Evolutionary conservation across 2,113 vertebrate genomes (phyloP), one percentile per base, ranked within the genome.

Genomic region (Dicaeum eximium): DNA sequence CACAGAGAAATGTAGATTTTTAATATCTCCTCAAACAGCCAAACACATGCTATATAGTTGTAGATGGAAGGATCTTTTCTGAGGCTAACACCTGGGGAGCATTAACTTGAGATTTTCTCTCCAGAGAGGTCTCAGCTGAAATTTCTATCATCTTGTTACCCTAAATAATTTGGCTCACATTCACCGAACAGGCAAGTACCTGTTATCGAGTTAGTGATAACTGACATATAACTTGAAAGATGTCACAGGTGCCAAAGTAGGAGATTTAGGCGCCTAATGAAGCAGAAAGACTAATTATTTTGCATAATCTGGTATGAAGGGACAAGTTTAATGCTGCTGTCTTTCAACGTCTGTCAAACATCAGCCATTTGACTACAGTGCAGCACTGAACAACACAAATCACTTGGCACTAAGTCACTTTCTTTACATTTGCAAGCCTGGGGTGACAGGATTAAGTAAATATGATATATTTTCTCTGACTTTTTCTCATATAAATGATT

Each of bases 401-500:
- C 78, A 80, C 37, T 95, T 74, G 23, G 18, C 31, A 35, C 20
- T 80, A 65, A 87, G 54, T 72, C 62, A 80, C 42, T 90, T 81
- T 48, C 48, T 87, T 87, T 83, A 69, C 37, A 58, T 95, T 85
- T 93, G 23, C 62, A 93, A 70, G 89, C 87, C 93, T 21, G 37
- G 8, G 61, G 85, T 88, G 81, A 90, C 62, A 80, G 30, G 50
- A 86, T 61, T 86, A 91, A 88, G 42, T 67, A 94, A 95, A 85
- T 82, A 54, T 9, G 64, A 87, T 92, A 51, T 62, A 88, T 95
- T 94, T 95, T 79, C 62, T 50, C 24, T 16, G 84, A 80, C 25
- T 83, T 92, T 92, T 93, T 94, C 47, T 91, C n/a, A 73, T 70
- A 74, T 48, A 93, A 88, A 82, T 80, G 21, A 87, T 88, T 86